Conservation (phyloP, 2,888 invertebrate genomes). For the Asteroscopus sphinx region DNA sequence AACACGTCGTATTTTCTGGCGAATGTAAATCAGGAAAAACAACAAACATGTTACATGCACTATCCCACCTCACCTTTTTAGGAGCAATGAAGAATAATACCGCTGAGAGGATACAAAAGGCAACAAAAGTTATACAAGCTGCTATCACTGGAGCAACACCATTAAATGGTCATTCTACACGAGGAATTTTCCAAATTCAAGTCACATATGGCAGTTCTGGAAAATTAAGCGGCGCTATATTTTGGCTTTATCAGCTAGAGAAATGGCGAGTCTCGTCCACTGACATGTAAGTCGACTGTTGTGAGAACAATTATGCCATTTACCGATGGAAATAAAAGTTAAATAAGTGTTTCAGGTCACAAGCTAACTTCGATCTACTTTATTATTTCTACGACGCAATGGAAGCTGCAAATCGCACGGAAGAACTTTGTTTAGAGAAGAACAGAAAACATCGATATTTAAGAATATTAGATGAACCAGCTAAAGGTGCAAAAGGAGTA, state of each 20-base stretch:
- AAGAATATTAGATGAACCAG: slow-evolving; percentile 90
- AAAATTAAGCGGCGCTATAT: slow-evolving; percentile 96
- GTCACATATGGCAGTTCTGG: slow-evolving; percentile 95
- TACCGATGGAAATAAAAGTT: slow-evolving; percentile 49
- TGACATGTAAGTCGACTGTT: slow-evolving; percentile 90
- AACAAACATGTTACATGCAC: slow-evolving; percentile 93
- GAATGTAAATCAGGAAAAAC: slow-evolving; percentile 98
- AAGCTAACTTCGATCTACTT: slow-evolving; percentile 96
- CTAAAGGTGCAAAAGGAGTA: slow-evolving; percentile 90
- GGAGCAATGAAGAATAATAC: slow-evolving; percentile 93
- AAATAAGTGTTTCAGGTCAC: slow-evolving; percentile 89
- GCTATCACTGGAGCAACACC: slow-evolving; percentile 96
- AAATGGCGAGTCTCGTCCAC: slow-evolving; percentile 96
- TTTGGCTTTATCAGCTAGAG: slow-evolving; percentile 96
- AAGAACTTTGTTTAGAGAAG: slow-evolving; percentile 92
- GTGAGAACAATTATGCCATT: slow-evolving; percentile 1
- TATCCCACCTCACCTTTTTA: slow-evolving; percentile 95
- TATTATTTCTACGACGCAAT: slow-evolving; percentile 97
- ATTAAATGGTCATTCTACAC: slow-evolving; percentile 95
- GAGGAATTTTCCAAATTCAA: slow-evolving; percentile 94
- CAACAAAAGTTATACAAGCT: slow-evolving; percentile 93
- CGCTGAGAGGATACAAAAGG: slow-evolving; percentile 91
- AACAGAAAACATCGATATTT: slow-evolving; percentile 94
- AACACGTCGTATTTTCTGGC: slow-evolving; percentile 96
- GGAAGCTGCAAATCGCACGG: slow-evolving; percentile 91